Conservation (phyloP, 2,888 invertebrate species). For the Linyphia triangularis region DNA sequence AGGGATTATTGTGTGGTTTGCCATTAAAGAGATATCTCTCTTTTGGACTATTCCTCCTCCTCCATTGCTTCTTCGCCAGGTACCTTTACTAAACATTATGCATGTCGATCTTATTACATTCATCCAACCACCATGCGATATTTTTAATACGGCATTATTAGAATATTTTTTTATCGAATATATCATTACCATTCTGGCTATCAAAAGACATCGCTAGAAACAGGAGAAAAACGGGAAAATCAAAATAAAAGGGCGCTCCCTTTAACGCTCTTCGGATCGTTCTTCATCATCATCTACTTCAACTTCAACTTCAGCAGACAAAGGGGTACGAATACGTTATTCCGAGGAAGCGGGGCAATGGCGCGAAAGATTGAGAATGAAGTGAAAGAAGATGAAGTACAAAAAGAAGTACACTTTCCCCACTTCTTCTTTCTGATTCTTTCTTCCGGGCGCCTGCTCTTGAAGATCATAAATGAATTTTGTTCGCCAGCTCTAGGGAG, state of each 20-base stretch:
- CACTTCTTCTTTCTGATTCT: constrained; percentile 26
- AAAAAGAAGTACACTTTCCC: constrained; percentile 21
- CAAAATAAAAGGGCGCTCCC: constrained; percentile 35
- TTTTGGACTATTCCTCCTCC: constrained; percentile 7
- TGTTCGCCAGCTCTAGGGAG: constrained; percentile 45
- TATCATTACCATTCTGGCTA: constrained; percentile 53
- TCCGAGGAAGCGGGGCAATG: constrained; percentile 60
- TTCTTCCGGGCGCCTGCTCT: constrained; percentile 59
- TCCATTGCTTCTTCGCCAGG: not conserved
- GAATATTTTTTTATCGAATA: constrained; percentile 38
- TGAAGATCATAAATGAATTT: constrained; percentile 73
- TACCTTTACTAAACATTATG: constrained; percentile 24
- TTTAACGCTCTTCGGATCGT: constrained; percentile 45
- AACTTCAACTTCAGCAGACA: constrained; percentile 59
- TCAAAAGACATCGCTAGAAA: constrained; percentile 54
- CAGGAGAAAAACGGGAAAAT: constrained; percentile 41
- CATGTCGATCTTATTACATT: constrained; percentile 5
- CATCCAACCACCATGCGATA: constrained; percentile 27
- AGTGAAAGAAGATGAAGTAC: constrained; percentile 55
- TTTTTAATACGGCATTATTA: constrained; percentile 46
- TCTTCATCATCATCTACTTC: constrained; percentile 68
- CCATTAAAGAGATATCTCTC: constrained; percentile 17
- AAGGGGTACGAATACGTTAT: constrained; percentile 61
- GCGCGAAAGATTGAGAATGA: constrained; percentile 66
- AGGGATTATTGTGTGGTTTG: constrained; percentile 5